A percentile compares a stretch with the other conserved stretches of the same genome.
Evolutionary conservation across 2,113 vertebrate genomes (phyloP).

Genomic region (Trachemys scripta): DNA sequence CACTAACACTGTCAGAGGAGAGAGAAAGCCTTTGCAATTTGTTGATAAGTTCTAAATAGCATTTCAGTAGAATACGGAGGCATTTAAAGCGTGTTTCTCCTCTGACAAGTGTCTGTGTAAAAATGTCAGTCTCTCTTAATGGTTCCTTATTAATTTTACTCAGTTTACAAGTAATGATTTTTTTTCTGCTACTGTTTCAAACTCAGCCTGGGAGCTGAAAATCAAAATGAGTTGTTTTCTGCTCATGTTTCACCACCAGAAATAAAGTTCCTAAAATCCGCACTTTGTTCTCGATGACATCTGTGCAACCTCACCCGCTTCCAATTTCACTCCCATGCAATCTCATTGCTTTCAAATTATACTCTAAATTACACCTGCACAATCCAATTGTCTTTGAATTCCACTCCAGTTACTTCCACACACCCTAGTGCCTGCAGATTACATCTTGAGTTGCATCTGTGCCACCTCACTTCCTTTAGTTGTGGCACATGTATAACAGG

Average conservation of each 20-base stretch:
- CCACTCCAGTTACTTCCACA: neutral
- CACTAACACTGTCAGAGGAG: neutral
- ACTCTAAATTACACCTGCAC: neutral
- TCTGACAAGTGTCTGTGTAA: neutral
- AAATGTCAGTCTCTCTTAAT: neutral
- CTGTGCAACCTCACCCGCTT: neutral
- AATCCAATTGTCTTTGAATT: neutral
- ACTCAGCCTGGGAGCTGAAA: neutral
- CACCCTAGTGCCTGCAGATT: neutral
- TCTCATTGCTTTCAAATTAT: neutral
- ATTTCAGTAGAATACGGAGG: neutral
- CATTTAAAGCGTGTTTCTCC: neutral
- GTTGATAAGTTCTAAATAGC: neutral
- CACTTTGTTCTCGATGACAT: neutral
- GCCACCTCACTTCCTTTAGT: neutral
- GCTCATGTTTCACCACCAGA: neutral
- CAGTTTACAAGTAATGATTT: neutral
- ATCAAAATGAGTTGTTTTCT: neutral
- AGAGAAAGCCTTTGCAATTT: neutral
- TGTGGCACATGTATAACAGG: neutral
- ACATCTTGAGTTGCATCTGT: neutral
- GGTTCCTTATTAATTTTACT: neutral
- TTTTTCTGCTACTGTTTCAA: neutral
- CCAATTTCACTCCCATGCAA: fast-evolving
- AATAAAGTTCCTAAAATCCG: neutral